phyloP scores from a whole-genome alignment of 2,888 invertebrate species.

The Oasisia sp. region DNA sequence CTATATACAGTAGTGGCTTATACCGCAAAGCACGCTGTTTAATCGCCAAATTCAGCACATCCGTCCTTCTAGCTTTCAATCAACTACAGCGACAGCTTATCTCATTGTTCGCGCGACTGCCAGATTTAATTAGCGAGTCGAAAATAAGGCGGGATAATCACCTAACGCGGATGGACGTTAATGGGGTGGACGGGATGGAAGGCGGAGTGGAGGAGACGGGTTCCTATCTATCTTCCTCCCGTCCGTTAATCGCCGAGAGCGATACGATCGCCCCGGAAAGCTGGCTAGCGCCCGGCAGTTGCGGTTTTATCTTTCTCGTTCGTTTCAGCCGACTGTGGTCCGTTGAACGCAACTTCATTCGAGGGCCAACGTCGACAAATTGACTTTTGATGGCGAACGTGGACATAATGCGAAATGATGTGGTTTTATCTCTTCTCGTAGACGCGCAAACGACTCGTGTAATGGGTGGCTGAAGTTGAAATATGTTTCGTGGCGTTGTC shows the following conservation, averaged over 20 bases:
- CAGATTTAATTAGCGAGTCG: not conserved
- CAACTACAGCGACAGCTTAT: not conserved
- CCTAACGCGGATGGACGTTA: not conserved
- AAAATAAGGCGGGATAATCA: not conserved
- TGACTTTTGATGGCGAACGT: not conserved
- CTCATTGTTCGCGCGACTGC: not conserved
- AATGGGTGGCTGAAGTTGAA: not conserved
- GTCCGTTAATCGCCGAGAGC: not conserved
- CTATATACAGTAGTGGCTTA: not conserved
- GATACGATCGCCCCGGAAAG: not conserved
- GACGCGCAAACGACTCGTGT: not conserved
- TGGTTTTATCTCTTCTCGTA: not conserved
- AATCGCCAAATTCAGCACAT: not conserved
- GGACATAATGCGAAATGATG: not conserved
- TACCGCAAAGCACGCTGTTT: not conserved
- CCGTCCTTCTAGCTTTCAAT: not conserved
- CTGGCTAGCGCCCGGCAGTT: not conserved
- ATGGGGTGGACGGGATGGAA: not conserved
- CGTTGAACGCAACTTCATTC: not conserved
- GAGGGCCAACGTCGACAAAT: conserved; percentile 2
- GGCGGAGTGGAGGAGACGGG: not conserved
- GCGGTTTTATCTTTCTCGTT: not conserved
- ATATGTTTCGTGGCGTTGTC: not conserved
- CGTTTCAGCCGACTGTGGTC: not conserved
- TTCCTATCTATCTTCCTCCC: conserved; percentile 1